Evolutionary conservation across 2,888 invertebrate species (phyloP).

Genomic region (Hirtodrosophila alboralis): DNA sequence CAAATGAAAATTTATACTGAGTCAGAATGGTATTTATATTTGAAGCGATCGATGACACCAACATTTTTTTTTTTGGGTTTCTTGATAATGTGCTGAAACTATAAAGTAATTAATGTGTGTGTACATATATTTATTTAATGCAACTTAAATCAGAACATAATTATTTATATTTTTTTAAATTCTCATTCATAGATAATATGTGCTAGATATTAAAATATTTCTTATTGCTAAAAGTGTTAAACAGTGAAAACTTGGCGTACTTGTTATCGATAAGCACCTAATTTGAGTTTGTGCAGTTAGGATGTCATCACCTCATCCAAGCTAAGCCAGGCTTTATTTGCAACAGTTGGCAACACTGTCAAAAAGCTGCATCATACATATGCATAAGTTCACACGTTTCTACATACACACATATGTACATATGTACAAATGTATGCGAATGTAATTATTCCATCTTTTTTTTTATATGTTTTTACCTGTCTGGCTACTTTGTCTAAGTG

Average conservation of each 20-base stretch:
- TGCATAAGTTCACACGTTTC: background rate
- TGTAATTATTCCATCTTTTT: slow-evolving; percentile 18
- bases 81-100: no score
- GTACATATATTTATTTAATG: no score
- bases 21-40: slow-evolving; percentile 33
- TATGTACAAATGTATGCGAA: slow-evolving; percentile 9
- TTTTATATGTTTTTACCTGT: slow-evolving; percentile 4
- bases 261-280: no score
- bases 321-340: slow-evolving; percentile 17
- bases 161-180: no score
- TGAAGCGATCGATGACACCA: background rate
- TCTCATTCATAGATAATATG: no score
- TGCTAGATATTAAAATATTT: no score
- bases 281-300: no score
- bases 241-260: no score
- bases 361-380: background rate
- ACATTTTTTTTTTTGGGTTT: background rate
- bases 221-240: no score
- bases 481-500: slow-evolving; percentile 33
- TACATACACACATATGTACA: background rate
- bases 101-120: no score
- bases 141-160: no score
- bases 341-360: slow-evolving; percentile 52
- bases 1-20: slow-evolving; percentile 39
- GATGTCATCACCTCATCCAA: background rate